A percentile compares a stretch with the other conserved stretches of the same genome.
Conservation (phyloP, 2,797 vertebrate species). For the Pseudocheirus occidentalis region DNA sequence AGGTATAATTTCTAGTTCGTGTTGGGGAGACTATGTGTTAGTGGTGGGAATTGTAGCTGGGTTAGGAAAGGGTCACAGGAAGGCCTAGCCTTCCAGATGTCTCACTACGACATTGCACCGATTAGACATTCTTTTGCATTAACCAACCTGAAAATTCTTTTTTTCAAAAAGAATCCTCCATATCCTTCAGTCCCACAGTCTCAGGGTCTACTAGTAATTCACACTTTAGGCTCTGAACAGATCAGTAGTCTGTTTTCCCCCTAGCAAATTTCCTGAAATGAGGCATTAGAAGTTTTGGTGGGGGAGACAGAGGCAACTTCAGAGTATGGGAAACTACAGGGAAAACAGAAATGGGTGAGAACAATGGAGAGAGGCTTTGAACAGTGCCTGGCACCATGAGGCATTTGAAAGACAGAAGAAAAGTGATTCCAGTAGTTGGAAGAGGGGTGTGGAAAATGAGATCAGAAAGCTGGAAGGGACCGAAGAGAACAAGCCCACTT, state of each 20-base stretch:
- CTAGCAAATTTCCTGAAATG: not conserved
- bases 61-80: not conserved
- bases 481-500: not conserved
- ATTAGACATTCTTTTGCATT: not conserved
- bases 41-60: not conserved
- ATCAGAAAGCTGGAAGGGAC: not conserved
- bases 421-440: not conserved
- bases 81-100: not conserved
- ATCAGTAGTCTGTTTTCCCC: not conserved
- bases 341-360: not conserved
- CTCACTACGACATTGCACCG: not conserved
- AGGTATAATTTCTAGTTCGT: not conserved
- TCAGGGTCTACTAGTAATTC: not conserved
- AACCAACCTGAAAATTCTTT: not conserved
- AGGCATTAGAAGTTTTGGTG: not conserved
- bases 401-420: not conserved
- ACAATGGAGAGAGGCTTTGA: not conserved
- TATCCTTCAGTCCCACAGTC: not conserved
- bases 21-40: not conserved
- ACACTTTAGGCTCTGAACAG: not conserved
- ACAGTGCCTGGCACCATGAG: no score
- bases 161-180: not conserved
- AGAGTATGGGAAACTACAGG: not conserved
- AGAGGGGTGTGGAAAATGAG: not conserved
- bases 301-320: not conserved